A percentile compares a stretch with the other conserved stretches of the same genome.
Conservation (phyloP, 2,113 vertebrate genomes). For the Rhea americana region DNA sequence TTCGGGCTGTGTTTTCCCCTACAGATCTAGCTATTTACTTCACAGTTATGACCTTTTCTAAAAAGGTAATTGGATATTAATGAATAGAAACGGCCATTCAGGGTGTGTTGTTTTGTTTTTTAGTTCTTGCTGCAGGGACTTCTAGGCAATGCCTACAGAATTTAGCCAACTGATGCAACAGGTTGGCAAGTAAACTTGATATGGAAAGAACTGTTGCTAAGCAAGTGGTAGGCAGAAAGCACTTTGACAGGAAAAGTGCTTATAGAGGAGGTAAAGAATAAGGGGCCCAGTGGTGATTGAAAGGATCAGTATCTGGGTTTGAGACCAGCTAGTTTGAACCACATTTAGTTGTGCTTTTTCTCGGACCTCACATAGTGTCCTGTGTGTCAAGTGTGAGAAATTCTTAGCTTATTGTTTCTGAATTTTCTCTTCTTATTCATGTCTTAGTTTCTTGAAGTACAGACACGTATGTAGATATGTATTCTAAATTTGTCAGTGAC, state of each 20-base stretch:
- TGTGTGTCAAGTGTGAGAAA: background rate
- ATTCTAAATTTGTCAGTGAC: background rate
- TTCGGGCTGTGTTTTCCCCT: background rate
- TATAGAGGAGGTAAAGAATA: background rate
- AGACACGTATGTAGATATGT: background rate
- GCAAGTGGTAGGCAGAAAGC: background rate
- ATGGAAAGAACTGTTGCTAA: background rate
- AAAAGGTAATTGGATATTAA: background rate
- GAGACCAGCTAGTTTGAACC: background rate
- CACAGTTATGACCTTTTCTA: background rate
- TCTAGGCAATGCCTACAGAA: background rate
- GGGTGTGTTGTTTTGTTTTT: background rate
- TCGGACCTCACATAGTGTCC: background rate
- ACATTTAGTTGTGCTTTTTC: background rate
- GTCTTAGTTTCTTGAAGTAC: background rate
- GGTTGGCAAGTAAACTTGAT: background rate
- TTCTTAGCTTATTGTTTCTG: background rate
- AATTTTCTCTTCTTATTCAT: background rate
- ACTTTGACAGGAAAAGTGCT: background rate
- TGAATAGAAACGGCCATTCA: background rate
- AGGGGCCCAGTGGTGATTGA: background rate
- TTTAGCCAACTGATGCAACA: background rate
- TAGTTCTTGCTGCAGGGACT: background rate
- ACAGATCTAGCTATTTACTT: background rate
- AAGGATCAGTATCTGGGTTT: background rate